Conservation (phyloP, 2,888 invertebrate species). For the Andrena bucephala region DNA sequence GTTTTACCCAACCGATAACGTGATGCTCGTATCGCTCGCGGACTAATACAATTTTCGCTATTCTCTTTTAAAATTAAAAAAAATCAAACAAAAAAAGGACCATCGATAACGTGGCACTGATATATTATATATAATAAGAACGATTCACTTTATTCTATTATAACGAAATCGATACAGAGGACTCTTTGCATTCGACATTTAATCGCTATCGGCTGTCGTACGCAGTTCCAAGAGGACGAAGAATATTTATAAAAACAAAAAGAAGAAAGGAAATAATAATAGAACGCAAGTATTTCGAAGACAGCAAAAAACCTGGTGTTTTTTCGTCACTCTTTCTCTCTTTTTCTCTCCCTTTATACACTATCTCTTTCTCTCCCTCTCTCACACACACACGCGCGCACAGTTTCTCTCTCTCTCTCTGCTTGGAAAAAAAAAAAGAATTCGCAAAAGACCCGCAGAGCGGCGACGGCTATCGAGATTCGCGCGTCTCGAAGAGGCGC, state of each 20-base stretch:
- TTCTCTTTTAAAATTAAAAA: too few species aligned
- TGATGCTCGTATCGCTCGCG: neutral
- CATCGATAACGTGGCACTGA: constrained; percentile 52
- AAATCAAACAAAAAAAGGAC: constrained; percentile 39
- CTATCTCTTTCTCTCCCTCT: constrained; percentile 1
- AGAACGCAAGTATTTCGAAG: constrained; percentile 47
- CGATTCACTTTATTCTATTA: constrained; percentile 58
- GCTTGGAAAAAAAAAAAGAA: constrained; percentile 13
- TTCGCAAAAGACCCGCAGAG: constrained; percentile 34
- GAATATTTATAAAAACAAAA: constrained; percentile 36
- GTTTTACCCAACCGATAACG: constrained; percentile 5
- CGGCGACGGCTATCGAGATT: constrained; percentile 21
- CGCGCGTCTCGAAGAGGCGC: constrained; percentile 30
- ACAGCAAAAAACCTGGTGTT: constrained; percentile 29
- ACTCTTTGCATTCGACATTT: constrained; percentile 30
- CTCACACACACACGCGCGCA: neutral
- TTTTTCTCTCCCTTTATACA: neutral
- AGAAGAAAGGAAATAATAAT: constrained; percentile 22
- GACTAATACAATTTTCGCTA: constrained; percentile 29
- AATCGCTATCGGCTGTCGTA: constrained; percentile 49
- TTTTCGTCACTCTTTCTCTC: neutral
- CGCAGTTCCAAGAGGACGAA: constrained; percentile 40
- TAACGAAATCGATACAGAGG: constrained; percentile 57
- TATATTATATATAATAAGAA: constrained; percentile 41
- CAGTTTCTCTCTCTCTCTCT: constrained; percentile 1